Conservation (phyloP, 2,113 vertebrate species). For the Myocastor coypus region DNA sequence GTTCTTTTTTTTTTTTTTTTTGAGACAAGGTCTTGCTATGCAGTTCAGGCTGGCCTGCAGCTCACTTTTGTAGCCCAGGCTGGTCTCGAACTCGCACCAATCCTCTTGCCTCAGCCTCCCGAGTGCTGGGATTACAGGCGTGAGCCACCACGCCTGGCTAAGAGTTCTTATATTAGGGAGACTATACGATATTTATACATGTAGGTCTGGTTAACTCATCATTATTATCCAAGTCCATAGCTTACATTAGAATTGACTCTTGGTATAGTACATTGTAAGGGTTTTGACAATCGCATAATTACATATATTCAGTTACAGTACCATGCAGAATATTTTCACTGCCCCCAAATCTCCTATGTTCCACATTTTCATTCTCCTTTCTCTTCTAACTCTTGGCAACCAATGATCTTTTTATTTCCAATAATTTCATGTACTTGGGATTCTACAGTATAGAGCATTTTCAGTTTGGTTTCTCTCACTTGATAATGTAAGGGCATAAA, state of each 20-base stretch:
- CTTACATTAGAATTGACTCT: neutral
- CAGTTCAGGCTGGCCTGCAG: no score
- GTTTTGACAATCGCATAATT: conserved; percentile 40
- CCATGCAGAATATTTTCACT: conserved; percentile 5
- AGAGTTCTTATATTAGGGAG: no score
- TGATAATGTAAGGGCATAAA: neutral
- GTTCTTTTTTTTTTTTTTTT: no score
- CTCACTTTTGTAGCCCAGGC: no score
- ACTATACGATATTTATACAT: no score
- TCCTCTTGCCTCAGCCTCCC: no score
- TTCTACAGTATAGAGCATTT: conserved; percentile 1
- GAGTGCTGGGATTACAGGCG: no score
- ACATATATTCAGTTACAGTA: neutral
- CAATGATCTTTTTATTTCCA: conserved; percentile 23
- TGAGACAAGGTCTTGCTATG: no score
- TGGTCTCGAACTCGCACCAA: no score
- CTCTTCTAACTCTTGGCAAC: neutral
- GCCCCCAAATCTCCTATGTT: neutral
- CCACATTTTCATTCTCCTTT: neutral
- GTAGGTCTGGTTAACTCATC: no score
- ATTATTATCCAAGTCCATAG: neutral
- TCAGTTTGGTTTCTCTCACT: neutral
- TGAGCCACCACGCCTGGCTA: no score
- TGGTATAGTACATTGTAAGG: neutral
- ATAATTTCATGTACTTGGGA: conserved; percentile 13